Percentiles rank a stretch among this genome's conserved stretches.
Evolutionary conservation across 2,113 vertebrate genomes (phyloP).

Genomic region (Centropus unirufus): DNA sequence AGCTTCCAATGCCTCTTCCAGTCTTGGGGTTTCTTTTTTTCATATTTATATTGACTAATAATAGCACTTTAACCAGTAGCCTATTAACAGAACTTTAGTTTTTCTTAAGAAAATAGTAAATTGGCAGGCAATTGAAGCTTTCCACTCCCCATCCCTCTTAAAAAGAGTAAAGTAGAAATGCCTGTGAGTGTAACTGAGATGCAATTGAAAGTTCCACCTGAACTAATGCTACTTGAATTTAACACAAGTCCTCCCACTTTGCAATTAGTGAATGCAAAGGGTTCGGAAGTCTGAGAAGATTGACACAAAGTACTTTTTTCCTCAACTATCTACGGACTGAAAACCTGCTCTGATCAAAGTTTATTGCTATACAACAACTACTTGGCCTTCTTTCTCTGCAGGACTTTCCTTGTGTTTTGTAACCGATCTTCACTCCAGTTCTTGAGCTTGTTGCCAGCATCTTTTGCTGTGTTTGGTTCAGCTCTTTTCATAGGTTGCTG

Average conservation of each 20-base stretch:
- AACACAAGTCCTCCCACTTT: background rate
- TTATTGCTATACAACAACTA: background rate
- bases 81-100: background rate
- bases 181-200: background rate
- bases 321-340: background rate
- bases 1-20: background rate
- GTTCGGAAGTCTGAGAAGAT: background rate
- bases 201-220: background rate
- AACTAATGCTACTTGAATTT: background rate
- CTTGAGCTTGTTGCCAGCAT: background rate
- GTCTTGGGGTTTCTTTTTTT: conserved; percentile 19
- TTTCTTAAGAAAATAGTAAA: conserved; percentile 54
- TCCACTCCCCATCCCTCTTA: background rate
- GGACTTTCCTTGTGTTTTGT: background rate
- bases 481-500: background rate
- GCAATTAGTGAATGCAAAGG: background rate
- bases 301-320: background rate
- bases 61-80: background rate
- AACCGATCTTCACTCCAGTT: background rate
- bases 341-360: background rate
- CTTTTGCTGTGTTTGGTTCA: background rate
- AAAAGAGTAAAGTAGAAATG: background rate
- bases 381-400: background rate
- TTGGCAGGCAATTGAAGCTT: conserved; percentile 50
- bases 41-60: conserved; percentile 15